Evolutionary conservation across 2,888 invertebrate genomes (phyloP).

Genomic region (Eupithecia pulchellata): DNA sequence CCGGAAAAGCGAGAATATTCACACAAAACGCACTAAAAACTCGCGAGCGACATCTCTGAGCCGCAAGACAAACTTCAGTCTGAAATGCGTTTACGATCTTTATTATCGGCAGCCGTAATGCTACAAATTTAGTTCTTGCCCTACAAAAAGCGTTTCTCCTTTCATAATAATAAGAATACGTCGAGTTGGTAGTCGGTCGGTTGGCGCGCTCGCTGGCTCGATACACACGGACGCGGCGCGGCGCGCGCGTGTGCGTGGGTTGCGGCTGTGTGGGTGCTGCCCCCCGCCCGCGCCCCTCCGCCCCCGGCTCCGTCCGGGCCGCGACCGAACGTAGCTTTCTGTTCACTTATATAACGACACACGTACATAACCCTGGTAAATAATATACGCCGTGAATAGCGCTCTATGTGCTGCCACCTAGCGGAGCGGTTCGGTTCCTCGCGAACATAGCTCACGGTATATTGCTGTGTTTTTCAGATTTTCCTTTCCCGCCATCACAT

Average conservation of each 20-base stretch:
- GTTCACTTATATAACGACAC: conserved; percentile 84
- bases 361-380: conserved; percentile 79
- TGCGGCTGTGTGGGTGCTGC: conserved; percentile 50
- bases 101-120: conserved; percentile 82
- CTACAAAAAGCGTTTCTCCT: conserved; percentile 86
- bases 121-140: conserved; percentile 85
- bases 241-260: conserved; percentile 59
- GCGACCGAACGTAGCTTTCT: conserved; percentile 79
- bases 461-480: conserved; percentile 68
- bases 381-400: conserved; percentile 82
- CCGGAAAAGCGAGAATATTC: conserved; percentile 54
- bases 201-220: conserved; percentile 80
- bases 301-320: conserved; percentile 46
- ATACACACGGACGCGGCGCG: conserved; percentile 70
- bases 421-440: conserved; percentile 68
- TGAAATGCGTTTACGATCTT: conserved; percentile 83
- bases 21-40: conserved; percentile 51
- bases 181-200: conserved; percentile 74
- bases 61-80: conserved; percentile 78
- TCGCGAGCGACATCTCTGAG: conserved; percentile 79
- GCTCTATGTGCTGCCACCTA: conserved; percentile 84
- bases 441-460: conserved; percentile 62
- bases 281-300: conserved; percentile 42
- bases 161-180: conserved; percentile 87
- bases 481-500: conserved; percentile 63